Conservation (phyloP, 1,140 invertebrate genomes). For the Mactra quadrangularis region DNA sequence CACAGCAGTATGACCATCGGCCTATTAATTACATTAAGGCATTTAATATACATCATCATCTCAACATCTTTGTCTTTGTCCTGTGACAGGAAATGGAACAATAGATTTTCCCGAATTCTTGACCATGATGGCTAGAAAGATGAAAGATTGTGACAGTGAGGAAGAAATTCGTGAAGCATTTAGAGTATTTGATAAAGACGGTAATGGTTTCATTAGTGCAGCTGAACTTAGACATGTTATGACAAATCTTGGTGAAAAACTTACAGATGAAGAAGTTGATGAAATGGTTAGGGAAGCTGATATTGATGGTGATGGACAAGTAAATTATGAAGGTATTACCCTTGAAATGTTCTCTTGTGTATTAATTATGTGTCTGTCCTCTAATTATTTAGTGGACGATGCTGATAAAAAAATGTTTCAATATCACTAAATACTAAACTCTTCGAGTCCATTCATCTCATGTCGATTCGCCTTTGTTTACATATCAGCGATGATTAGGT, state of each 20-base stretch:
- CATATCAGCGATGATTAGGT: no score
- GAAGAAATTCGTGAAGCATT: slow-evolving; percentile 97
- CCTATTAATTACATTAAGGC: no score
- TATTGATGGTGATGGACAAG: slow-evolving; percentile 89
- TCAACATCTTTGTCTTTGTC: no score
- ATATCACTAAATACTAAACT: no score
- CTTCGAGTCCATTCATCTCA: no score
- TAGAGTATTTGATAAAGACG: slow-evolving; percentile 99
- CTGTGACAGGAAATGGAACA: slow-evolving; percentile 94
- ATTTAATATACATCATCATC: no score
- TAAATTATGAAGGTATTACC: slow-evolving; percentile 74
- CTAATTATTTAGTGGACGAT: no score
- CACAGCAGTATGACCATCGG: no score
- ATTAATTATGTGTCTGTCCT: no score
- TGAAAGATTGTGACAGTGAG: slow-evolving; percentile 99
- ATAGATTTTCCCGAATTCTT: slow-evolving; percentile 98
- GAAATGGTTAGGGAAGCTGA: slow-evolving; percentile 97
- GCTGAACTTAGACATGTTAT: slow-evolving; percentile 87
- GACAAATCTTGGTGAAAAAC: slow-evolving; percentile 94
- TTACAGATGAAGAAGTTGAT: slow-evolving; percentile 95
- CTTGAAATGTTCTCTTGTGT: no score
- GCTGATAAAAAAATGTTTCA: no score
- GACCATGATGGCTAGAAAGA: slow-evolving; percentile 94
- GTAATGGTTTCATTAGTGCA: slow-evolving; percentile 90
- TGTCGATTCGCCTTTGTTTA: no score